Conservation (phyloP, 2,888 invertebrate species). For the Hirtodrosophila trivittata region DNA sequence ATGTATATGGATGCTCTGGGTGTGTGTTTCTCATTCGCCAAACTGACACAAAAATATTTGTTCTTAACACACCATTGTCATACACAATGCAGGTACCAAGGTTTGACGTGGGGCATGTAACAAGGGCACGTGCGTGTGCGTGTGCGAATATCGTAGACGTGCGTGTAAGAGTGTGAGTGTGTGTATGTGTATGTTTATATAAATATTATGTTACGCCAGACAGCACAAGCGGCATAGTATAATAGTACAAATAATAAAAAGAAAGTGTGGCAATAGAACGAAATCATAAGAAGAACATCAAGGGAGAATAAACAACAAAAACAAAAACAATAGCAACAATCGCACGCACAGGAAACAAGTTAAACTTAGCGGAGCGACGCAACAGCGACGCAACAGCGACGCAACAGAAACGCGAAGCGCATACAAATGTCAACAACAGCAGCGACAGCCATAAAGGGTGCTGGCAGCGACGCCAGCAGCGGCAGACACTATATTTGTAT, state of each 20-base stretch:
- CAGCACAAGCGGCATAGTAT: constrained; percentile 34
- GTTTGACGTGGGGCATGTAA: constrained; percentile 6
- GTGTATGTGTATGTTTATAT: constrained; percentile 20
- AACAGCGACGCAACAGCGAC: constrained; percentile 15
- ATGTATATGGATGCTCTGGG: constrained; percentile 1
- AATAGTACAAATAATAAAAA: constrained; percentile 56
- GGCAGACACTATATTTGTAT: constrained; percentile 7
- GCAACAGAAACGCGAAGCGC: constrained; percentile 44
- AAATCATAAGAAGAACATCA: constrained; percentile 28
- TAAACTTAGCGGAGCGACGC: constrained; percentile 20
- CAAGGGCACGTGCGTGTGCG: constrained; percentile 14
- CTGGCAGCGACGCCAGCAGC: constrained; percentile 27
- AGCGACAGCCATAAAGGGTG: constrained; percentile 30
- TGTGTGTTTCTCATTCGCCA: constrained; percentile 30
- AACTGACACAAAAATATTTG: constrained; percentile 59
- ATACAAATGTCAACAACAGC: constrained; percentile 62
- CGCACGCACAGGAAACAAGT: constrained; percentile 36
- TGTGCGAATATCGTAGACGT: constrained; percentile 23
- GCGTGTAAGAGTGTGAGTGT: constrained; percentile 19
- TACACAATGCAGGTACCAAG: constrained; percentile 12
- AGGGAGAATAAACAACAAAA: constrained; percentile 20
- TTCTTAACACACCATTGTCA: constrained; percentile 48
- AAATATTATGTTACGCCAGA: constrained; percentile 50
- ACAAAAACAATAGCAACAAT: constrained; percentile 19
- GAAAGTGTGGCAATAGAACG: constrained; percentile 43